A percentile compares a stretch with the other conserved stretches of the same genome.
Conservation (phyloP, 1,140 invertebrate genomes). For the Pissodes strobi region DNA sequence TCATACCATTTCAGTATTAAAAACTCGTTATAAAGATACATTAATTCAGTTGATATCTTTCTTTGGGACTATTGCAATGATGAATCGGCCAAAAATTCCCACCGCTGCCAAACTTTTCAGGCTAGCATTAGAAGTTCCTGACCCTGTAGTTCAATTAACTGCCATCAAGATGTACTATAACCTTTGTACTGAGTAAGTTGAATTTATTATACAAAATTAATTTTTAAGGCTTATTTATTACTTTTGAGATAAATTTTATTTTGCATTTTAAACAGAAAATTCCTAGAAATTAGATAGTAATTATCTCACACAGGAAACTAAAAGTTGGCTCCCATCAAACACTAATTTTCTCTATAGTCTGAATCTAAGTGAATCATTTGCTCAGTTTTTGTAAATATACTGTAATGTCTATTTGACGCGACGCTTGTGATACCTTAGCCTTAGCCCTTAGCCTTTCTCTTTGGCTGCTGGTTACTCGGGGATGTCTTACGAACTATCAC, state of each 20-base stretch:
- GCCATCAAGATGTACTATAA: constrained; percentile 35
- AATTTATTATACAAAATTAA: neutral
- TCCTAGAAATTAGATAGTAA: no score
- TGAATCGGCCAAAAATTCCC: constrained; percentile 32
- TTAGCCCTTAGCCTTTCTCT: no score
- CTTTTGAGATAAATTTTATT: neutral
- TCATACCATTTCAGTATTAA: constrained; percentile 28
- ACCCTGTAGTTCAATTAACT: constrained; percentile 24
- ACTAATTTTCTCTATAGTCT: no score
- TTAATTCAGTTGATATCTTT: constrained; percentile 36
- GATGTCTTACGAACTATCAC: no score
- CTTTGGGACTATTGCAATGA: constrained; percentile 35
- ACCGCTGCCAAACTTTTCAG: constrained; percentile 27
- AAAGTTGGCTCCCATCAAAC: no score
- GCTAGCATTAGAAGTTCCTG: constrained; percentile 13
- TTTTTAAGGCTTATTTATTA: neutral
- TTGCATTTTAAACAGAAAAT: no score
- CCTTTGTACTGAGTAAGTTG: constrained; percentile 34
- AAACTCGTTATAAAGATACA: constrained; percentile 24
- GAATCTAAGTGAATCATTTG: no score
- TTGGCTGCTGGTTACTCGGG: no score
- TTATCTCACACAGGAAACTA: no score
- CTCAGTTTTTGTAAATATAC: no score
- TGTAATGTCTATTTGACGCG: no score
- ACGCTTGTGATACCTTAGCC: no score